Conservation (phyloP, 2,797 vertebrate genomes). For the Pelodytes ibericus region DNA sequence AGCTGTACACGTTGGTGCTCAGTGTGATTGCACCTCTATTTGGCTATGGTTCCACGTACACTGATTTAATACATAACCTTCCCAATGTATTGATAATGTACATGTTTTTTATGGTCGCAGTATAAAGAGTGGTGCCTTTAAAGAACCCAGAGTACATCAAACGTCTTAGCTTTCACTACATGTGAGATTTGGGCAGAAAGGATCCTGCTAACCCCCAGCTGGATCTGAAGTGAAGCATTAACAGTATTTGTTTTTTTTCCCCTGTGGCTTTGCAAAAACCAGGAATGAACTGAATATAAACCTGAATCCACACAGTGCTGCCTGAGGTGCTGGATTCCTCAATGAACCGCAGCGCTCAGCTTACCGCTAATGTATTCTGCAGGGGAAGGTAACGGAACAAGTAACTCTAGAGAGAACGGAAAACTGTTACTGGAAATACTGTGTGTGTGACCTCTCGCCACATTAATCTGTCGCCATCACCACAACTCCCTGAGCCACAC, state of each 20-base stretch:
- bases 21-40: too few species aligned
- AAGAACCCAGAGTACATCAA: too few species aligned
- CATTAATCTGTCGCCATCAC: not conserved
- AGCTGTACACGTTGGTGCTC: too few species aligned
- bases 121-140: too few species aligned
- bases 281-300: not conserved
- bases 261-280: not conserved
- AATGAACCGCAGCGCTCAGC: not conserved
- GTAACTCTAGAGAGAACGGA: not conserved
- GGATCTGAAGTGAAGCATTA: not conserved
- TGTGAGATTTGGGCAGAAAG: too few species aligned
- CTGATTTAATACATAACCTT: too few species aligned
- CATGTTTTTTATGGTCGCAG: too few species aligned
- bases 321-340: conserved; percentile 28
- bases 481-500: too few species aligned
- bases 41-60: too few species aligned
- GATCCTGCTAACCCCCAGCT: not conserved
- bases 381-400: not conserved
- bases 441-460: not conserved
- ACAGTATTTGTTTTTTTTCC: not conserved
- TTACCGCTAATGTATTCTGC: conserved; percentile 25
- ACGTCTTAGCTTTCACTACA: too few species aligned
- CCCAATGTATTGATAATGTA: too few species aligned
- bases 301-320: not conserved
- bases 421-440: conserved; percentile 1